Conservation (phyloP, 1,140 invertebrate genomes). For the Achroia grisella region DNA sequence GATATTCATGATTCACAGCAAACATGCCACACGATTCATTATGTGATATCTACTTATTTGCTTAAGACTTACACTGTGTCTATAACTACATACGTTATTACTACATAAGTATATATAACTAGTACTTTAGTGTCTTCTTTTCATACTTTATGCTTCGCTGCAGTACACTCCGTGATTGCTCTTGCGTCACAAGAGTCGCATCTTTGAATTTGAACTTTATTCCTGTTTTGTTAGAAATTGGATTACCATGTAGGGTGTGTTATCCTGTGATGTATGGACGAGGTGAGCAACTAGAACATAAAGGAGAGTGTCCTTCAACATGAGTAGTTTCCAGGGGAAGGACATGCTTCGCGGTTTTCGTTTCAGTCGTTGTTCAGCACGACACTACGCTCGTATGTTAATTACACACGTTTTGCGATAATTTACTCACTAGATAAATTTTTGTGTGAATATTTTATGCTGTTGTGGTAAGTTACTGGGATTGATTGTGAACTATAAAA, state of each 20-base stretch:
- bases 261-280: constrained; percentile 15
- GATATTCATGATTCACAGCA: too few species aligned
- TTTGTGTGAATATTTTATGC: too few species aligned
- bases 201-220: constrained; percentile 26
- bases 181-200: constrained; percentile 18
- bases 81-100: too few species aligned
- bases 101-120: not conserved
- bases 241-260: not conserved
- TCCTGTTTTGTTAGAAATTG: constrained; percentile 10
- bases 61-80: too few species aligned
- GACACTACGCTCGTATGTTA: constrained; percentile 24
- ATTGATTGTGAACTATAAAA: too few species aligned
- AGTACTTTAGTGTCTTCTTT: constrained; percentile 16
- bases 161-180: constrained; percentile 35
- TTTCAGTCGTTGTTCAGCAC: constrained; percentile 46
- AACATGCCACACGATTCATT: too few species aligned
- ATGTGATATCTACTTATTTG: too few species aligned
- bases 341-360: constrained; percentile 47
- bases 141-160: constrained; percentile 64
- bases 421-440: too few species aligned
- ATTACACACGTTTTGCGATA: constrained; percentile 3
- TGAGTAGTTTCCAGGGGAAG: constrained; percentile 38
- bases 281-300: constrained; percentile 57
- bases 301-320: constrained; percentile 59
- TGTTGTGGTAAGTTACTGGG: too few species aligned